Evolutionary conservation across 2,888 invertebrate genomes (phyloP).

Genomic region (Troides oblongomaculatus): DNA sequence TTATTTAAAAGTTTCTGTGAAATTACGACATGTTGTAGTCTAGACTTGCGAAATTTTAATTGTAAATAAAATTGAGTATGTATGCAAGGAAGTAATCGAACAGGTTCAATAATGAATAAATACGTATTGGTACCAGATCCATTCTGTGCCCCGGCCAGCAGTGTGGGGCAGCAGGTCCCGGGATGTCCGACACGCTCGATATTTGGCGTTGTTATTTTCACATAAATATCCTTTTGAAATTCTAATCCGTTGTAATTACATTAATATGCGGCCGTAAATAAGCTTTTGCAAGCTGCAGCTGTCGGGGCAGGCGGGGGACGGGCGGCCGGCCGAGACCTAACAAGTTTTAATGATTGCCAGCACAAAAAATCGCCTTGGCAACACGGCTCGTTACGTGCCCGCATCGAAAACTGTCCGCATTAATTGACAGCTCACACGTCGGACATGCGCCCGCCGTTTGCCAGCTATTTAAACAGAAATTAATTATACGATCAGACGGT

Average conservation of each 20-base stretch:
- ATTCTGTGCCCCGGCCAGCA: too few relatives aligned
- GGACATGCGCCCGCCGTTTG: conserved; percentile 42
- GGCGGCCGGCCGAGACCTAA: conserved; percentile 39
- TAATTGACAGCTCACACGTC: conserved; percentile 73
- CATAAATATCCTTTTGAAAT: background rate
- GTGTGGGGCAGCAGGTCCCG: too few relatives aligned
- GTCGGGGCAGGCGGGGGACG: conserved; percentile 48
- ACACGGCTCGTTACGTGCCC: conserved; percentile 65
- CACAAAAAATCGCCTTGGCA: conserved; percentile 47
- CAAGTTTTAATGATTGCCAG: conserved; percentile 61
- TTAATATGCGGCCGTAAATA: conserved; percentile 39
- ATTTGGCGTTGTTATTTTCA: background rate
- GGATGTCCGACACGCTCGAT: too few relatives aligned
- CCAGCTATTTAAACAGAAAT: conserved; percentile 68
- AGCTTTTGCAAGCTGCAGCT: conserved; percentile 55
- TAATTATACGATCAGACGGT: conserved; percentile 78
- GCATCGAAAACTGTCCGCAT: conserved; percentile 71
- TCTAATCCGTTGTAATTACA: conserved; percentile 19
- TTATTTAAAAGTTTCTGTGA: too few relatives aligned
- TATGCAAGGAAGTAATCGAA: too few relatives aligned
- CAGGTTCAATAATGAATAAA: too few relatives aligned
- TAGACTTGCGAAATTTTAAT: too few relatives aligned
- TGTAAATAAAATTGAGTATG: too few relatives aligned
- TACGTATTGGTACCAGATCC: too few relatives aligned
- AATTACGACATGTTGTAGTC: too few relatives aligned